Percentiles rank a stretch among this genome's conserved stretches.
These are phyloP conservation scores for Darevskia mixta DNA, from an alignment of 2,797 vertebrate genomes.

Conservation along the genomic window DNA sequence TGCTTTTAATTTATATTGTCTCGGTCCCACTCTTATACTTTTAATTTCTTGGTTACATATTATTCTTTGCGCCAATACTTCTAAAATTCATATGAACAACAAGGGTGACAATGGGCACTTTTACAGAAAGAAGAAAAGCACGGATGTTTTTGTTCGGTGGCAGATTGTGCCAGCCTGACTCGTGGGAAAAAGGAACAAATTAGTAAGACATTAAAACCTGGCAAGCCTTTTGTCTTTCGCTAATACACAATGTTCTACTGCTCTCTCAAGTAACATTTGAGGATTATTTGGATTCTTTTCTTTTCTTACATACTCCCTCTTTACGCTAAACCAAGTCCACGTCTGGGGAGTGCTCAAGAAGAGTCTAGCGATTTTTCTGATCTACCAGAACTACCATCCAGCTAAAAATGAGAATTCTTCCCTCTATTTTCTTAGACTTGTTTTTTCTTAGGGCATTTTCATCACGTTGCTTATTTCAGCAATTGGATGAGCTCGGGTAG, in stretches of 20 bases:
- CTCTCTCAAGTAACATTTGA: slow-evolving; percentile 11
- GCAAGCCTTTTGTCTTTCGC: slow-evolving; percentile 11
- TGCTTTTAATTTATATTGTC: too few species aligned
- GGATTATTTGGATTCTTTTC: background rate
- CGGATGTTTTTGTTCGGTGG: rapidly evolving
- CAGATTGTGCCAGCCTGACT: slow-evolving; percentile 10
- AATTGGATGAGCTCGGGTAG: background rate
- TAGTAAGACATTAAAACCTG: slow-evolving; percentile 20
- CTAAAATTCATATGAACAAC: background rate
- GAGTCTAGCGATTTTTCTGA: background rate
- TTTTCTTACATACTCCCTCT: background rate
- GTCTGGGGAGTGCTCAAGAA: background rate
- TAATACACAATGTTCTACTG: slow-evolving; percentile 30
- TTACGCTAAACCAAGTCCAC: background rate
- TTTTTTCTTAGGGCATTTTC: background rate
- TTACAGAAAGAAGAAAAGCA: background rate
- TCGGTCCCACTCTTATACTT: too few species aligned
- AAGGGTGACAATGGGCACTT: background rate
- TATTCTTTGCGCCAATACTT: background rate
- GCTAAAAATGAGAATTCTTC: background rate
- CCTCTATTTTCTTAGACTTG: background rate
- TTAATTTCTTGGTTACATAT: too few species aligned
- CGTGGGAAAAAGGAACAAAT: slow-evolving; percentile 32
- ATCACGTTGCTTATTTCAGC: background rate
- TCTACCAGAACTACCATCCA: background rate